Base-by-base conservation (phyloP, 2,797 vertebrate genomes). In the Smutsia gigantea region DNA sequence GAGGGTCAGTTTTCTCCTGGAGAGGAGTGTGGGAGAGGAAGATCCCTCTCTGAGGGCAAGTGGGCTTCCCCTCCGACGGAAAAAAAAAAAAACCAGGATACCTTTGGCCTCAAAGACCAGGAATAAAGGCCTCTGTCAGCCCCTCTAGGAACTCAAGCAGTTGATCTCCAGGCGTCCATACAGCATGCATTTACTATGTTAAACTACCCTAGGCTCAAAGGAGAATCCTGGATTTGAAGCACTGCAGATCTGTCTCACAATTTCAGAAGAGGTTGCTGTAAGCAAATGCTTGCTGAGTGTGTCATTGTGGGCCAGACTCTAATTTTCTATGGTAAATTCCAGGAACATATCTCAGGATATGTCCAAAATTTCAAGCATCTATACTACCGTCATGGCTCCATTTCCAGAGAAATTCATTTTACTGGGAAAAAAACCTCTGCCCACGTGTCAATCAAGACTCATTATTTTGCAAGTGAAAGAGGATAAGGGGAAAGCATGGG, bases 341-440 rank as follows among this genome's bases (percentile, higher is more conserved):
- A 74, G 55, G 90, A 46, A 75, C 12, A 42, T 9, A 37, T n/a
- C 14, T 85, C 14, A 91, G 12, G 19, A 77, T 64, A 15, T 77
- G 23, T 72, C 87, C 51, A 51, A 31, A 64, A 66, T 93, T 91
- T 88, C 37, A 88, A 92, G 5, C 2, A 8, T 81, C 83, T 37
- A 8, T 81, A 37, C 46, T 66, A 81, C 77, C 13, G 55, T 57
- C 63, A 51, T 25, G 31, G 37, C 9, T 63, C 12, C 57, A 42
- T 85, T 94, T 91, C 29, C 49, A 89, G 59, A 92, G 21, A 92
- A 85, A 75, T 91, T 46, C 61, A 93, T 84, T 72, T 87, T 42
- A 21, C 42, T 69, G n/a, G 42, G n/a, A 18, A 81, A 72, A 84
- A 84, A 87, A 29, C 46, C 3, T 37, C 79, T 85, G 23, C 5